Percentiles rank a stretch among this genome's conserved stretches.
Evolutionary conservation across 2,113 vertebrate genomes (phyloP).

Genomic region (Fulica atra): DNA sequence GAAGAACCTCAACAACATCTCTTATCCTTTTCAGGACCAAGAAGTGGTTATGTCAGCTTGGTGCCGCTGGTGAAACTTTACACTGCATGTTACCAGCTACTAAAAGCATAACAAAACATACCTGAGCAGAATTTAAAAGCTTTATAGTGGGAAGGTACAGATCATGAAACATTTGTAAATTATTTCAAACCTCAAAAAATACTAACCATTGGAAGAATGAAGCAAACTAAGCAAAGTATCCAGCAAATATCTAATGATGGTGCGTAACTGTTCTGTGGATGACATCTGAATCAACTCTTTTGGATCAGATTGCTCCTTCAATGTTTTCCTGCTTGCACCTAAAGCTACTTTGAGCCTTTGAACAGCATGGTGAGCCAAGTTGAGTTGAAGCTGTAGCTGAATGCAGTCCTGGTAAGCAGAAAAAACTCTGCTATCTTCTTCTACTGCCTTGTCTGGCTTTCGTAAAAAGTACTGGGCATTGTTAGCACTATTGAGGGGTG

Average conservation of each 20-base stretch:
- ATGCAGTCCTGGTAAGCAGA: conserved; percentile 98
- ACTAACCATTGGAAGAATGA: conserved; percentile 94
- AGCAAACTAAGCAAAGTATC: conserved; percentile 97
- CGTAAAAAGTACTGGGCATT: conserved; percentile 97
- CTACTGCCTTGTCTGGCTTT: conserved; percentile 97
- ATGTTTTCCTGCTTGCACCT: conserved; percentile 84
- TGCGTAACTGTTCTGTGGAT: conserved; percentile 96
- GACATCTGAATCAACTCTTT: conserved; percentile 90
- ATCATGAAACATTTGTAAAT: not conserved
- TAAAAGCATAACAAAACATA: not conserved
- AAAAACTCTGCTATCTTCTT: conserved; percentile 96
- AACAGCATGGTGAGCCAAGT: conserved; percentile 95
- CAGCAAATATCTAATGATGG: conserved; percentile 94
- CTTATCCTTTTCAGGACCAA: not conserved
- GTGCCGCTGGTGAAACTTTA: not conserved
- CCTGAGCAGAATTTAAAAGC: not conserved
- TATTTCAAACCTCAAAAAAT: not conserved
- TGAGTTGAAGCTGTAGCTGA: conserved; percentile 96
- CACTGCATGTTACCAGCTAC: not conserved
- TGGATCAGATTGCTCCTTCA: conserved; percentile 73
- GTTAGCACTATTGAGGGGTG: conserved; percentile 96
- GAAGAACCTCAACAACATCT: not conserved
- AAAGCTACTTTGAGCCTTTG: conserved; percentile 92
- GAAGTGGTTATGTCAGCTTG: not conserved
- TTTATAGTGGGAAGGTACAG: not conserved